A percentile compares a stretch with the other conserved stretches of the same genome.
Conservation (phyloP, 2,797 vertebrate species). For the Bradypodion ventrale region DNA sequence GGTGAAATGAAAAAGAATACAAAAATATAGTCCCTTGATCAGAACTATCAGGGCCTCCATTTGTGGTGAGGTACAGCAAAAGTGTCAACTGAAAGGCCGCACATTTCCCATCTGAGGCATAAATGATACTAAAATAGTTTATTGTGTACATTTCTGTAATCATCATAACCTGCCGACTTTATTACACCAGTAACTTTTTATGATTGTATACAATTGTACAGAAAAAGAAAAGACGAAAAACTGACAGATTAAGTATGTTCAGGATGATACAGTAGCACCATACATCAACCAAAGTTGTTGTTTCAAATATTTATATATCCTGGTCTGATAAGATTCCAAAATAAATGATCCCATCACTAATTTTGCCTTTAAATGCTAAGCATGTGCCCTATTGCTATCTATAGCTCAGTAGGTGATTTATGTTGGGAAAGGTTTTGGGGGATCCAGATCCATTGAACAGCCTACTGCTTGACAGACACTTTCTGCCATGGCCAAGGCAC, state of each 20-base stretch:
- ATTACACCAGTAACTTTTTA: not conserved
- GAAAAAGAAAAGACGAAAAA: no score
- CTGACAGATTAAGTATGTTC: no score
- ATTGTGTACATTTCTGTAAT: not conserved
- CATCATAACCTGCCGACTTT: not conserved
- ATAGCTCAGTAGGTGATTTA: not conserved
- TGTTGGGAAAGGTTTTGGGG: not conserved
- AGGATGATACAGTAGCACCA: no score
- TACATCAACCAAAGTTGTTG: not conserved
- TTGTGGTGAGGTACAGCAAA: not conserved
- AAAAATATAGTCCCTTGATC: not conserved
- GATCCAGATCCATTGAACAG: not conserved
- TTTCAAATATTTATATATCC: not conserved
- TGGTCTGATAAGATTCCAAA: not conserved
- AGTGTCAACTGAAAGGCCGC: not conserved
- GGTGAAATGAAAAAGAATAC: not conserved
- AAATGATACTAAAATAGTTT: not conserved
- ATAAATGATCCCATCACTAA: not conserved
- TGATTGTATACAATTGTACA: not conserved
- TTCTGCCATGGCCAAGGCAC: no score
- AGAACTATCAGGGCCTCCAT: not conserved
- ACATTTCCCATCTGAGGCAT: not conserved
- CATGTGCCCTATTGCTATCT: not conserved
- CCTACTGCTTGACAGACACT: not conserved
- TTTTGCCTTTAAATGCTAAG: not conserved